Percentiles rank a stretch among this genome's conserved stretches.
phyloP scores from a whole-genome alignment of 2,888 invertebrate species.

The Erebia epiphron region DNA sequence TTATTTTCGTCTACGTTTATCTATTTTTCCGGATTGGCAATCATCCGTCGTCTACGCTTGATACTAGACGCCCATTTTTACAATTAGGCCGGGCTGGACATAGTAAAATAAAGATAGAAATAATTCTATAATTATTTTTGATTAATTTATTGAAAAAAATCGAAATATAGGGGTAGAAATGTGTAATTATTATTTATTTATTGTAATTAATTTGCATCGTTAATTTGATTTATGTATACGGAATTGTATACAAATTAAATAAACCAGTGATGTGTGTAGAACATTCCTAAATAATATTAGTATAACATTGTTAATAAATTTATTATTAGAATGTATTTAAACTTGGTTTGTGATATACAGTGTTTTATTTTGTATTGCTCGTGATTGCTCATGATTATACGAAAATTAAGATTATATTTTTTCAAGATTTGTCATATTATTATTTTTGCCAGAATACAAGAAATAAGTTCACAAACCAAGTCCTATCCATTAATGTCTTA shows the following conservation, averaged over 20 bases:
- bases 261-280: constrained; percentile 15
- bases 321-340: background rate
- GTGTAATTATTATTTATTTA: constrained; percentile 12
- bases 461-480: too few species aligned
- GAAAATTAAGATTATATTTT: background rate
- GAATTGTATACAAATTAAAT: background rate
- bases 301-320: background rate
- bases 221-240: background rate
- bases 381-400: too few species aligned
- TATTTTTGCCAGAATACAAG: background rate
- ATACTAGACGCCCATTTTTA: background rate
- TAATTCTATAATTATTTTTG: background rate
- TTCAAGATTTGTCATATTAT: background rate
- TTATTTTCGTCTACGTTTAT: too few species aligned
- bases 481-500: background rate
- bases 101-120: background rate
- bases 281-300: constrained; percentile 12
- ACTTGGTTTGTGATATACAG: background rate
- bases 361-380: background rate
- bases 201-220: background rate
- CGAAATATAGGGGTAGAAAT: constrained; percentile 11
- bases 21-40: too few species aligned
- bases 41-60: too few species aligned
- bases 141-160: constrained; percentile 11
- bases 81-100: background rate